A percentile compares a stretch with the other conserved stretches of the same genome.
Evolutionary conservation across 2,888 invertebrate species (phyloP).

Genomic region (Noctuana brunneofusca): DNA sequence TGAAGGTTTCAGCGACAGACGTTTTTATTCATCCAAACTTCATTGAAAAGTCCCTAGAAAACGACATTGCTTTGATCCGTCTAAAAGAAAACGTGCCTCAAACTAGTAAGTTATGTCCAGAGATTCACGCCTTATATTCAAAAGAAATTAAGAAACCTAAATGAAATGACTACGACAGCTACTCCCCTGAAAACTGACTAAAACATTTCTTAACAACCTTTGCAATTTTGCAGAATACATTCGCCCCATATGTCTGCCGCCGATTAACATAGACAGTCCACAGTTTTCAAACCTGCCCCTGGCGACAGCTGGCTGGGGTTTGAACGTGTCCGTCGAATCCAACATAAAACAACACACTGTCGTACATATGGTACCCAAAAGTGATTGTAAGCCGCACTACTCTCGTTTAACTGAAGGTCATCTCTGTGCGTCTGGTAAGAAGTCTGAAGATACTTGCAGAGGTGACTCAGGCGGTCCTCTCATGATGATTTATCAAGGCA

Average conservation of each 20-base stretch:
- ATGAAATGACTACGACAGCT: background rate
- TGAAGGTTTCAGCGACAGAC: constrained; percentile 56
- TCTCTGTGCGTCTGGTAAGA: constrained; percentile 70
- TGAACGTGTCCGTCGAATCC: constrained; percentile 61
- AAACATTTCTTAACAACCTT: constrained; percentile 13
- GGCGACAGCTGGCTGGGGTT: constrained; percentile 72
- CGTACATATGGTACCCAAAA: constrained; percentile 64
- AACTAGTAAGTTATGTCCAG: constrained; percentile 52
- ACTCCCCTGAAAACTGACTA: background rate
- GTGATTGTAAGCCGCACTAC: constrained; percentile 59
- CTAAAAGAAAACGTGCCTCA: constrained; percentile 62
- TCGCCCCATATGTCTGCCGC: constrained; percentile 70
- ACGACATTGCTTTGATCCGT: constrained; percentile 69
- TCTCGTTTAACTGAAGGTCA: constrained; percentile 57
- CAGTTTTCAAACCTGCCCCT: constrained; percentile 61
- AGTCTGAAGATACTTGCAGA: constrained; percentile 73
- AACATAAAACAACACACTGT: constrained; percentile 70
- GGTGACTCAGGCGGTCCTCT: constrained; percentile 76
- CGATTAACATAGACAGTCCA: constrained; percentile 64
- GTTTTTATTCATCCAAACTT: constrained; percentile 60
- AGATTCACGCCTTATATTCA: background rate
- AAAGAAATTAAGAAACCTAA: background rate
- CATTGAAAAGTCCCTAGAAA: constrained; percentile 57
- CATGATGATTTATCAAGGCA: constrained; percentile 66
- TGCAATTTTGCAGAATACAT: constrained; percentile 61